Evolutionary conservation across 2,113 vertebrate species (phyloP).

Genomic region (Bufo bufo): DNA sequence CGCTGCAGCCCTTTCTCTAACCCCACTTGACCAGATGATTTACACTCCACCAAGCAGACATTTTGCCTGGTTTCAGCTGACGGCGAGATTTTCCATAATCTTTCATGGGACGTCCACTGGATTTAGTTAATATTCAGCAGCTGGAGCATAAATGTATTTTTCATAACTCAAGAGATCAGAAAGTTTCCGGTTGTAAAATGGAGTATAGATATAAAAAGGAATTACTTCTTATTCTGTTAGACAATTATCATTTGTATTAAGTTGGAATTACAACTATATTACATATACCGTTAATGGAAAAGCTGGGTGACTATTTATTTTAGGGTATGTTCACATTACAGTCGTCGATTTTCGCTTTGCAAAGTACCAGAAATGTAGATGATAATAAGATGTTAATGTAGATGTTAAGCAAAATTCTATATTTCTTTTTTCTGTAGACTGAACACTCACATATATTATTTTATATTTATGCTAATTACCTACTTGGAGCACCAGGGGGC

Average conservation of each 20-base stretch:
- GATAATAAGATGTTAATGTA: too few species aligned
- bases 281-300: too few species aligned
- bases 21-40: conserved; percentile 28
- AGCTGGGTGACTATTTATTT: too few species aligned
- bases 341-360: too few species aligned
- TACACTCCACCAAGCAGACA: conserved; percentile 2
- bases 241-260: background rate
- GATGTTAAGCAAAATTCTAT: too few species aligned
- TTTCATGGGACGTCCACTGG: background rate
- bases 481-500: too few species aligned
- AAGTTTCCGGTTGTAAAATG: background rate
- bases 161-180: background rate
- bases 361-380: too few species aligned
- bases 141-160: background rate
- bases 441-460: too few species aligned
- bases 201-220: background rate
- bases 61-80: conserved; percentile 7
- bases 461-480: too few species aligned
- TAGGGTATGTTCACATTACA: too few species aligned
- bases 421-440: too few species aligned
- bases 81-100: background rate
- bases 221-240: background rate
- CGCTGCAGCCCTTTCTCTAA: background rate
- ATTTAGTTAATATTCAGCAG: background rate
- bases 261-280: background rate